Evolutionary conservation across 2,113 vertebrate genomes (phyloP), one percentile per base, ranked within the genome.

Genomic region (Mionectes macconnelli): DNA sequence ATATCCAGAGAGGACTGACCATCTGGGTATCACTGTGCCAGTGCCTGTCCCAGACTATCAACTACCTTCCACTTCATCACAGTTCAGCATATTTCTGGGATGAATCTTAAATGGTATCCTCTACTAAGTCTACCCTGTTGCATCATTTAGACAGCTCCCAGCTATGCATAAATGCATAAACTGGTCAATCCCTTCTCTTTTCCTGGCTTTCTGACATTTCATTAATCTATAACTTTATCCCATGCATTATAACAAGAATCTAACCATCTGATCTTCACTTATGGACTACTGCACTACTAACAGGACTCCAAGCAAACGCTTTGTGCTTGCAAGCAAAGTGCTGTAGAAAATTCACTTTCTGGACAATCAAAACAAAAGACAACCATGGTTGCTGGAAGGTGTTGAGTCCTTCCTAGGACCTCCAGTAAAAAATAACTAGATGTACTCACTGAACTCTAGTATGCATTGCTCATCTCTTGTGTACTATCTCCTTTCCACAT

Each of bases 361-460:
- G 63, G 25, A 37, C 30, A 66, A 80, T 27, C 13, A 59, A 63
- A 87, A 37, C 18, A 45, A 53, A 59, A 60, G 28, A 15, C 9
- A 3, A 2, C 5, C 0, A 0, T 56, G 24, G 40, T 33, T 86
- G 27, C 63, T 82, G 23, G 28, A 63, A 63, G 9, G 6, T 56
- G 22, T 24, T 42, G 15, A 47, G 62, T 52, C 20, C 8, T 39
- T 79, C 18, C 30, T 23, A 66, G 30, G 30, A 47, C 17, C 22
- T 69, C 14, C n/a, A 70, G n/a, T 60, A 18, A 55, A 74, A 64
- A 69, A 45, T 24, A 14, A 12, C 44, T n/a, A 30, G 45, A 33
- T n/a, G 14, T 64, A 24, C 14, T 83, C 33, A 28, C 30, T 74
- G 40, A 60, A 7, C 24, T 47, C 17, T 53, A 11, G 10, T 19